A percentile compares a stretch with the other conserved stretches of the same genome.
Evolutionary conservation across 1,140 invertebrate genomes (phyloP).

Genomic region (Drosophila hydei): DNA sequence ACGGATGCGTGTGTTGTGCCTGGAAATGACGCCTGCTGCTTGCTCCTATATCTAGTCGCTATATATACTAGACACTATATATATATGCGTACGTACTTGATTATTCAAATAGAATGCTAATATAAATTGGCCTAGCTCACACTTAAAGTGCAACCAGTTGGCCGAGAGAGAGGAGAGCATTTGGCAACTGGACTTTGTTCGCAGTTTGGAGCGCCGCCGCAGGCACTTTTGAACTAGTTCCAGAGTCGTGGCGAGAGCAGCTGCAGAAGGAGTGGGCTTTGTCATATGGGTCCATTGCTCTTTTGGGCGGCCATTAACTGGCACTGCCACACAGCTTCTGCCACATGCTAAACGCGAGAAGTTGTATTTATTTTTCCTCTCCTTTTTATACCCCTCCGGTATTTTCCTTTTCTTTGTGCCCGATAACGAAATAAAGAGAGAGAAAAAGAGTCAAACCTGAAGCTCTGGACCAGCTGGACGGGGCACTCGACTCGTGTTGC

Average conservation of each 20-base stretch:
- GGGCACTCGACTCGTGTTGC: conserved; percentile 23
- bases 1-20: conserved; percentile 33
- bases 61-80: background rate
- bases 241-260: conserved; percentile 34
- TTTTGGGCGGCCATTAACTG: conserved; percentile 9
- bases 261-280: conserved; percentile 20
- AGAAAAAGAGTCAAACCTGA: conserved; percentile 1
- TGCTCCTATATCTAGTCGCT: conserved; percentile 12
- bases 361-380: background rate
- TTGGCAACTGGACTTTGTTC: conserved; percentile 9
- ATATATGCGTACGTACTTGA: conserved; percentile 7
- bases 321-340: conserved; percentile 17
- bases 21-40: conserved; percentile 36
- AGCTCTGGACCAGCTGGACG: conserved; percentile 10
- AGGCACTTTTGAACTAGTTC: conserved; percentile 67
- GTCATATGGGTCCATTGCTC: conserved; percentile 30
- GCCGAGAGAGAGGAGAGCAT: background rate
- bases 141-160: background rate
- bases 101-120: conserved; percentile 11
- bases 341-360: conserved; percentile 40
- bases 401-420: conserved; percentile 36
- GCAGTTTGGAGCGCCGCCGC: conserved; percentile 6
- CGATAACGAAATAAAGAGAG: conserved; percentile 4
- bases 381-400: conserved; percentile 8
- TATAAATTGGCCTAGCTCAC: conserved; percentile 4